Evolutionary conservation across 2,797 vertebrate species (phyloP).

Genomic region (Neomorphus geoffroyi): DNA sequence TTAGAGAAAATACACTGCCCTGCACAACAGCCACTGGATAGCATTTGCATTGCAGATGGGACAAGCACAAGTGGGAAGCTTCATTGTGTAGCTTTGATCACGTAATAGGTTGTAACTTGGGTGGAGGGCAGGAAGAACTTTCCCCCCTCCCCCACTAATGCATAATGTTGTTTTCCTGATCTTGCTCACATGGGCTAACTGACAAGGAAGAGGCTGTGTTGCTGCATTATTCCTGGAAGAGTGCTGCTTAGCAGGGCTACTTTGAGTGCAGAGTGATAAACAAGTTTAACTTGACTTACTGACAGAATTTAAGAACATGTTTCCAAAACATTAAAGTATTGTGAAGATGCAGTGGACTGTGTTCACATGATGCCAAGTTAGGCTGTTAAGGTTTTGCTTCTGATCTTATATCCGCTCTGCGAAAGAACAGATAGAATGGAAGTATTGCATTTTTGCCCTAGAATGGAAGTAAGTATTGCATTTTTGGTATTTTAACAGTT

Average conservation of each 20-base stretch:
- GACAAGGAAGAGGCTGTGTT: not conserved
- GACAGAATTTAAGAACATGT: not conserved
- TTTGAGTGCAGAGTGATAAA: not conserved
- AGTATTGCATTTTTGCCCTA: no score
- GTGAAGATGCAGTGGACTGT: not conserved
- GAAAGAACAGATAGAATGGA: not conserved
- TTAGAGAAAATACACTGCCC: not conserved
- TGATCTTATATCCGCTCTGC: not conserved
- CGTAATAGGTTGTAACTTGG: not conserved
- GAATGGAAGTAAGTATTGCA: not conserved
- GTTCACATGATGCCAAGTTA: not conserved
- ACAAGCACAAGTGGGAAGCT: not conserved
- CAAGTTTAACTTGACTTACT: not conserved
- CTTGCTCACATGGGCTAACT: not conserved
- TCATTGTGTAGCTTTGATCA: not conserved
- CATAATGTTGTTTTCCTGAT: not conserved
- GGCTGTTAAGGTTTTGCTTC: not conserved
- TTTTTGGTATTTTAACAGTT: not conserved
- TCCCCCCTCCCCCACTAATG: not conserved
- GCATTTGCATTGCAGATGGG: not conserved
- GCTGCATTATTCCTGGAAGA: not conserved
- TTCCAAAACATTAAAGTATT: not conserved
- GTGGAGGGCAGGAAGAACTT: not conserved
- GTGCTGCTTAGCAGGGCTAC: not conserved
- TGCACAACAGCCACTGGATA: not conserved